A percentile compares a stretch with the other conserved stretches of the same genome.
phyloP scores from a whole-genome alignment of 2,113 vertebrate genomes.

The Daphoenositta chrysoptera region DNA sequence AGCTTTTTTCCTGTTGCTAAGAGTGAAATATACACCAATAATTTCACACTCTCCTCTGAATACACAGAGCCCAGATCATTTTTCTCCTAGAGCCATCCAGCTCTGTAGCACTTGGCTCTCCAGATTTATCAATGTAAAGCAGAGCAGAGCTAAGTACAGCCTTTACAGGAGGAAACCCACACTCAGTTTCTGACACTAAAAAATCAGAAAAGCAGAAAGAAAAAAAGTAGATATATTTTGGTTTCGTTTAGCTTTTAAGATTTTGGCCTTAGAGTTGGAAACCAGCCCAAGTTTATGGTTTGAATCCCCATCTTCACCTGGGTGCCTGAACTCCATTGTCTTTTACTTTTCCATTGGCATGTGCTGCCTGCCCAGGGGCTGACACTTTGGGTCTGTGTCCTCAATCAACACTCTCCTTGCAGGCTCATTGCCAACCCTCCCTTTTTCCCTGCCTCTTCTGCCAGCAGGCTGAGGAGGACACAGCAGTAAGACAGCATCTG shows the following conservation, averaged over 20 bases:
- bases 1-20: background rate
- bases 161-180: background rate
- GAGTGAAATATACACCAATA: background rate
- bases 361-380: background rate
- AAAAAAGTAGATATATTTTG: background rate
- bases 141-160: background rate
- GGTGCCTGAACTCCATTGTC: background rate
- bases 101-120: background rate
- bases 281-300: background rate
- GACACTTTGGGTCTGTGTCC: background rate
- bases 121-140: background rate
- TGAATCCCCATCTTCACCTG: background rate
- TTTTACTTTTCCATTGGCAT: background rate
- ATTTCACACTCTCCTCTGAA: background rate
- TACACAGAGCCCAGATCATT: background rate
- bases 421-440: background rate
- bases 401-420: background rate
- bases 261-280: background rate
- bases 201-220: background rate
- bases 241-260: background rate
- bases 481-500: background rate
- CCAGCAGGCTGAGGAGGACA: background rate
- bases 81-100: background rate
- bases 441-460: background rate
- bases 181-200: background rate